phyloP scores from a whole-genome alignment of 2,113 vertebrate genomes.

The Agapornis roseicollis region DNA sequence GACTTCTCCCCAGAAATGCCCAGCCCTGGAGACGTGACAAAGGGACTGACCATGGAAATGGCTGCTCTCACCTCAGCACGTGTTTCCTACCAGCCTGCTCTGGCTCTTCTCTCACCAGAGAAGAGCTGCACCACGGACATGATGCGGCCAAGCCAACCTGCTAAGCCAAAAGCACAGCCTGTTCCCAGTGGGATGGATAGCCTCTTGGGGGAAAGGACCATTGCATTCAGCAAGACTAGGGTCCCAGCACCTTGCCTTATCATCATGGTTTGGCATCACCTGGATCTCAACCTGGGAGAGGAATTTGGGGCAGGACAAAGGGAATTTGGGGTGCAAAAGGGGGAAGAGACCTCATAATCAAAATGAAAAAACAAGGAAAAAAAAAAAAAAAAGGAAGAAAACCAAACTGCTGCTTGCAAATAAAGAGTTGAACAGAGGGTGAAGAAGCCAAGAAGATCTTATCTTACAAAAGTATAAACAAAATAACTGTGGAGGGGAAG shows the following conservation, averaged over 20 bases:
- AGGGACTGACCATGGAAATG: background rate
- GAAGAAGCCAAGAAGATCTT: background rate
- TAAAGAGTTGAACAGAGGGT: background rate
- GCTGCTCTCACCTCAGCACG: background rate
- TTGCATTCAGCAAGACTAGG: background rate
- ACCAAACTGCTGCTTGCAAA: background rate
- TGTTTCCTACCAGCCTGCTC: background rate
- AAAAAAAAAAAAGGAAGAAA: background rate
- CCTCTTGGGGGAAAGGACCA: background rate
- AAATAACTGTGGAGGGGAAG: background rate
- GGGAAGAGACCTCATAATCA: background rate
- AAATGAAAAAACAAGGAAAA: background rate
- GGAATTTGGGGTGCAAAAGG: background rate
- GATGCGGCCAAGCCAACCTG: accelerated
- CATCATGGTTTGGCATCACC: background rate
- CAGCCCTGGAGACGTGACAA: background rate
- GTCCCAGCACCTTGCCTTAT: background rate
- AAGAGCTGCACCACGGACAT: background rate
- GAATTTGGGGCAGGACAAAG: background rate
- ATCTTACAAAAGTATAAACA: background rate
- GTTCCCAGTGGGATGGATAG: accelerated
- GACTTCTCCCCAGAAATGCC: background rate
- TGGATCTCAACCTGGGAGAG: background rate
- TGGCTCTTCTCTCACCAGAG: background rate
- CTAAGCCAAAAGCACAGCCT: background rate